These are phyloP conservation scores for Masnerella sp. DNA, from an alignment of 2,888 invertebrate genomes.

Conservation along the genomic window DNA sequence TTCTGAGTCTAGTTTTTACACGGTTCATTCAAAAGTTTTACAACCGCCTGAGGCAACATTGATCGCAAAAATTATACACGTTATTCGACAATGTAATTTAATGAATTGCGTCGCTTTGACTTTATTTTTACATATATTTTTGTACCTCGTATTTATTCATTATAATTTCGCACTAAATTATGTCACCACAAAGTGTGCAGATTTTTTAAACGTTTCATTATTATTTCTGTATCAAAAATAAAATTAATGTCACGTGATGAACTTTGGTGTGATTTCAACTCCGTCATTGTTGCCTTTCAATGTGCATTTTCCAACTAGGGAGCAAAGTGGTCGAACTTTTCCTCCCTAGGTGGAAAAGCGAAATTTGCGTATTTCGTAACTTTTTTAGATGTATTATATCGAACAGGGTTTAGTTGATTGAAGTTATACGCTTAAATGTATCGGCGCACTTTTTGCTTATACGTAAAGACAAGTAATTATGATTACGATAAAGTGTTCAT, in stretches of 20 bases:
- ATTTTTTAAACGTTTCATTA: no score
- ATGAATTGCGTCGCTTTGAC: no score
- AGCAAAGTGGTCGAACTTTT: not conserved
- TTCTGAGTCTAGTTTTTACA: not conserved
- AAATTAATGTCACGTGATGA: not conserved
- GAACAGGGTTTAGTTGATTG: slow-evolving; percentile 71
- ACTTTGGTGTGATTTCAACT: not conserved
- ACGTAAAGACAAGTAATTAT: slow-evolving; percentile 33
- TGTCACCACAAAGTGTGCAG: no score
- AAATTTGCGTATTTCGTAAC: not conserved
- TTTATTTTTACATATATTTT: no score
- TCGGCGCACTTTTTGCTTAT: slow-evolving; percentile 47
- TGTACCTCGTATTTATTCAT: no score
- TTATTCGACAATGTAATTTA: no score
- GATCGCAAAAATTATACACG: not conserved
- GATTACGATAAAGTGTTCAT: slow-evolving; percentile 15
- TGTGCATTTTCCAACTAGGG: not conserved
- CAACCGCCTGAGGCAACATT: no score
- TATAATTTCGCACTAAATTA: no score
- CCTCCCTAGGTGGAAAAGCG: no score
- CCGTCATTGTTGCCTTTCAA: not conserved
- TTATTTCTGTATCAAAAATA: no score
- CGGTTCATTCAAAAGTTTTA: no score
- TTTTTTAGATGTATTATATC: slow-evolving; percentile 64
- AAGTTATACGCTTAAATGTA: slow-evolving; percentile 64